Conservation (phyloP, 2,797 vertebrate genomes). For the Coccyzus lansbergi region DNA sequence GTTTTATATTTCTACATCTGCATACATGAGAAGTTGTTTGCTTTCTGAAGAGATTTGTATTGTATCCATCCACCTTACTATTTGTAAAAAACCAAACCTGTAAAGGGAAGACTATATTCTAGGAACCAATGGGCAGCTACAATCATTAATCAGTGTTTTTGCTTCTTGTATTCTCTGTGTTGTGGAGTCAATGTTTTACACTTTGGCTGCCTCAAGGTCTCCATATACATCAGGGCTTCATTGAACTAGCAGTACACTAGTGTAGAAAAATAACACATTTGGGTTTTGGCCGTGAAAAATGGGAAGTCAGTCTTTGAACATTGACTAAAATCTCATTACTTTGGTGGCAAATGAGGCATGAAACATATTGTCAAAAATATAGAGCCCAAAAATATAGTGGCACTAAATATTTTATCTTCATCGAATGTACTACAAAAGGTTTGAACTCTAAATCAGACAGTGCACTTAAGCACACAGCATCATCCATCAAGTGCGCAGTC, state of each 20-base stretch:
- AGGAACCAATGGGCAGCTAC: background rate
- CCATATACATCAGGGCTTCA: slow-evolving; percentile 23
- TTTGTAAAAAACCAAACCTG: background rate
- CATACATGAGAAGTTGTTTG: background rate
- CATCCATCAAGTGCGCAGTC: background rate
- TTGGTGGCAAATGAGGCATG: slow-evolving; percentile 61
- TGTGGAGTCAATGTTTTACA: slow-evolving; percentile 28
- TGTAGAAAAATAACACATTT: slow-evolving; percentile 51
- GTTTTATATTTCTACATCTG: background rate
- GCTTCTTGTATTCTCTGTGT: background rate
- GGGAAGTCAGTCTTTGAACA: slow-evolving; percentile 34
- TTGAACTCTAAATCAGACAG: slow-evolving; percentile 67
- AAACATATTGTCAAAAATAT: slow-evolving; percentile 65
- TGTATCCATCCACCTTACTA: background rate
- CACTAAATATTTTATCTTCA: slow-evolving; percentile 54
- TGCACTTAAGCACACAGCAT: background rate
- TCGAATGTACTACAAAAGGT: slow-evolving; percentile 25
- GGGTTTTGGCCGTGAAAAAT: slow-evolving; percentile 53
- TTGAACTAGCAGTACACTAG: background rate
- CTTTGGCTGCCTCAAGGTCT: slow-evolving; percentile 44
- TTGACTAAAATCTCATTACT: slow-evolving; percentile 64
- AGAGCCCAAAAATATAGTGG: slow-evolving; percentile 26
- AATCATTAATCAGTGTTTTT: background rate
- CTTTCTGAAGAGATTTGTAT: background rate
- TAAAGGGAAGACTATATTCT: background rate